A percentile compares a stretch with the other conserved stretches of the same genome.
Conservation (phyloP, 1,140 invertebrate genomes). For the Cataglyphis hispanica region DNA sequence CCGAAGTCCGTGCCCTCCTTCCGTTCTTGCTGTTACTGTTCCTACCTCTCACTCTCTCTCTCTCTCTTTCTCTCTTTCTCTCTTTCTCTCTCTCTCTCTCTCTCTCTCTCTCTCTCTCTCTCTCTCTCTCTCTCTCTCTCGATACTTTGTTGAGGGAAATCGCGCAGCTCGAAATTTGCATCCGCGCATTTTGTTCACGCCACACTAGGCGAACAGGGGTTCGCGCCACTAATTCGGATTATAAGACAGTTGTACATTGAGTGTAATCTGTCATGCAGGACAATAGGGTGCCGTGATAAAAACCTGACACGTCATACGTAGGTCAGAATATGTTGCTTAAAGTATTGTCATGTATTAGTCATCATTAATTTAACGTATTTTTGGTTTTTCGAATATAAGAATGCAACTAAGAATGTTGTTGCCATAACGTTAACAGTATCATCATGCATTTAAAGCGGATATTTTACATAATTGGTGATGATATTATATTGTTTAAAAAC, state of each 20-base stretch:
- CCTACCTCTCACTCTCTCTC: background rate
- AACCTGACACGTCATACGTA: background rate
- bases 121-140: background rate
- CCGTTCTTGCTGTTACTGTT: conserved; percentile 32
- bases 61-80: background rate
- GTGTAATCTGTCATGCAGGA: conserved; percentile 66
- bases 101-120: no score
- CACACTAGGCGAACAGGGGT: conserved; percentile 57
- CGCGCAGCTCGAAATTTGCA: conserved; percentile 84
- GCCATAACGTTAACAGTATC: no score
- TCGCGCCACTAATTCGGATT: conserved; percentile 73
- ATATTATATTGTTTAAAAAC: no score
- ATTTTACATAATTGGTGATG: no score
- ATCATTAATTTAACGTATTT: background rate
- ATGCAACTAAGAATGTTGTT: background rate
- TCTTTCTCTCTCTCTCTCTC: background rate
- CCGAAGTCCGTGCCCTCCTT: conserved; percentile 33
- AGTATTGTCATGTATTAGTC: background rate
- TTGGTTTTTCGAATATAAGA: background rate
- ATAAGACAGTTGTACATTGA: conserved; percentile 55
- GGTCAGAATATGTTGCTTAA: background rate
- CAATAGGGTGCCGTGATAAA: conserved; percentile 10
- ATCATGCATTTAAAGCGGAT: background rate
- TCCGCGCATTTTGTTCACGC: conserved; percentile 81
- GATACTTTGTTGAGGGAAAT: conserved; percentile 82